Conservation (phyloP, 2,113 vertebrate species). For the Syrrhaptes paradoxus region DNA sequence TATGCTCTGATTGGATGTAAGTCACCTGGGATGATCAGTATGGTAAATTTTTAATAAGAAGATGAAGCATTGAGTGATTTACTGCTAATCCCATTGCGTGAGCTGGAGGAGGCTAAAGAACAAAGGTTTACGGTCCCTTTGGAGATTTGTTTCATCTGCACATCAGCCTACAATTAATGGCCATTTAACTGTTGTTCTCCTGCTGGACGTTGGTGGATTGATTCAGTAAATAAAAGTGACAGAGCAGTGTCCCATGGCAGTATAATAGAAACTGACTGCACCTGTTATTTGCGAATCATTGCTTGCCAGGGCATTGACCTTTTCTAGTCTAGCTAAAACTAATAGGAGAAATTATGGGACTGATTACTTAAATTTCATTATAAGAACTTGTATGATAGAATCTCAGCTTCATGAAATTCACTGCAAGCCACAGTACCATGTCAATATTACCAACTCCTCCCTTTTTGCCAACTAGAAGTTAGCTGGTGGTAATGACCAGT, state of each 20-base stretch:
- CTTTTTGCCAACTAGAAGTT: not conserved
- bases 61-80: conserved; percentile 74
- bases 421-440: not conserved
- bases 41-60: conserved; percentile 77
- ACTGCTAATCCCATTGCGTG: conserved; percentile 67
- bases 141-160: conserved; percentile 83
- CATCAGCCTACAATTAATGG: conserved; percentile 85
- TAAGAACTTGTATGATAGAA: conserved; percentile 13
- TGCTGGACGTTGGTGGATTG: conserved; percentile 84
- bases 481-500: not conserved
- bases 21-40: conserved; percentile 60
- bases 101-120: conserved; percentile 76
- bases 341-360: conserved; percentile 74
- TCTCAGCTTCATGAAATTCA: conserved; percentile 19
- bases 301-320: conserved; percentile 78
- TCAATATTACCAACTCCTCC: not conserved
- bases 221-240: conserved; percentile 87
- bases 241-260: conserved; percentile 75
- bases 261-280: conserved; percentile 75
- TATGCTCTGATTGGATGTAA: not conserved
- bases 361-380: conserved; percentile 65
- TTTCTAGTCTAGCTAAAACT: conserved; percentile 75
- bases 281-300: conserved; percentile 83
- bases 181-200: conserved; percentile 84
- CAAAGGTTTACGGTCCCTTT: conserved; percentile 83